These are phyloP conservation scores for Drosophila kurseongensis DNA, from an alignment of 1,140 invertebrate species.

Conservation along the genomic window DNA sequence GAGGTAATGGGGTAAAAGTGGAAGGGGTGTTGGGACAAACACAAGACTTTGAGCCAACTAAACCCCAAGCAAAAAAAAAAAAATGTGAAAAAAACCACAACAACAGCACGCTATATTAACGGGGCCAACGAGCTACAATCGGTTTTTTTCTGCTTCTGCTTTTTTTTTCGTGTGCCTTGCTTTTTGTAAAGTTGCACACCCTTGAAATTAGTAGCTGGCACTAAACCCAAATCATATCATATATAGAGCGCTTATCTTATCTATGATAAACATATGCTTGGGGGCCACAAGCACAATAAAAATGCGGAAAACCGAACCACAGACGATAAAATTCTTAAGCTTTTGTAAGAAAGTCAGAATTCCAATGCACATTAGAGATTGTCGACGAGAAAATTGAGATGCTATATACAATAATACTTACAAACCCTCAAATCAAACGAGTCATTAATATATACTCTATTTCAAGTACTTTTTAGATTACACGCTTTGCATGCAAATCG, in stretches of 20 bases:
- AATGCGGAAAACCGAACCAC: constrained; percentile 30
- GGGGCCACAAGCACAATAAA: constrained; percentile 8
- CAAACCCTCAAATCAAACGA: constrained; percentile 13
- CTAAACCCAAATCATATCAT: constrained; percentile 44
- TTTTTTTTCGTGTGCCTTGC: constrained; percentile 1
- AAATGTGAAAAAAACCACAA: neutral
- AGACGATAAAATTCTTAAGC: constrained; percentile 43
- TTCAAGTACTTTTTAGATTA: constrained; percentile 23
- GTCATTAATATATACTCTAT: constrained; percentile 16
- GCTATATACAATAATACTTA: constrained; percentile 3
- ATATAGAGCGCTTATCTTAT: constrained; percentile 43
- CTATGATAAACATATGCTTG: constrained; percentile 51
- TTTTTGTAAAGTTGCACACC: constrained; percentile 35
- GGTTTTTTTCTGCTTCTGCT: constrained; percentile 17
- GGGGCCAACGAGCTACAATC: constrained; percentile 47
- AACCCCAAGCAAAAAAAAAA: constrained; percentile 16
- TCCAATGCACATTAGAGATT: constrained; percentile 6
- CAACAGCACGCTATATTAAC: constrained; percentile 47
- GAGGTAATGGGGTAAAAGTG: constrained; percentile 6
- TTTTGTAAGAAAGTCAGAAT: constrained; percentile 15
- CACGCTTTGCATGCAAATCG: constrained; percentile 19
- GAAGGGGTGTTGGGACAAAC: constrained; percentile 21
- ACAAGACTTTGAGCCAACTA: constrained; percentile 37
- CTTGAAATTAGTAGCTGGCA: constrained; percentile 41
- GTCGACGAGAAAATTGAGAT: constrained; percentile 2